Evolutionary conservation across 2,113 vertebrate genomes (phyloP).

Genomic region (Gavia stellata): DNA sequence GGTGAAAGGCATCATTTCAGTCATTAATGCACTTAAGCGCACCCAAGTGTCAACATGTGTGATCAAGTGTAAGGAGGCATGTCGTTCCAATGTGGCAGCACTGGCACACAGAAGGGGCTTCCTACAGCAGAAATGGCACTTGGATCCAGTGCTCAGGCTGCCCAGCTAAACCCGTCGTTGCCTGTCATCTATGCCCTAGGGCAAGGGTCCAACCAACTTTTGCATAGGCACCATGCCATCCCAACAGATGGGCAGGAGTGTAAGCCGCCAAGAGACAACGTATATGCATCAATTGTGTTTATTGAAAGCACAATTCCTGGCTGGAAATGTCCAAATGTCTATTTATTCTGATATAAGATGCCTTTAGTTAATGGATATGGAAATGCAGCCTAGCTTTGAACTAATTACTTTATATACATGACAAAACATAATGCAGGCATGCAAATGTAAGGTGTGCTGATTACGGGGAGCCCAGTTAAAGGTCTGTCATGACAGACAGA

Average conservation of each 20-base stretch:
- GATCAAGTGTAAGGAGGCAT: constrained; percentile 56
- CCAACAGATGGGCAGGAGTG: constrained; percentile 73
- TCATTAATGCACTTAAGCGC: constrained; percentile 60
- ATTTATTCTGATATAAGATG: constrained; percentile 61
- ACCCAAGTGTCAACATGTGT: constrained; percentile 62
- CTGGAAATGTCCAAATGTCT: constrained; percentile 59
- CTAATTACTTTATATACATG: neutral
- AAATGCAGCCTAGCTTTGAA: neutral
- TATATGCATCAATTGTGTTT: constrained; percentile 71
- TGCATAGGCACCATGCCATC: constrained; percentile 73
- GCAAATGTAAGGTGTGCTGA: neutral
- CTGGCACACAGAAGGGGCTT: constrained; percentile 40
- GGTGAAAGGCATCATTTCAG: constrained; percentile 54
- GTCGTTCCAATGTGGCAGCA: constrained; percentile 44
- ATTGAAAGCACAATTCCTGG: constrained; percentile 55
- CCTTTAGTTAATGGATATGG: constrained; percentile 63
- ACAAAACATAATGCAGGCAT: neutral
- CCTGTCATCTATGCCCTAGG: constrained; percentile 73
- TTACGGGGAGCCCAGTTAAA: neutral
- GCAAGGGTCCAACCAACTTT: constrained; percentile 73
- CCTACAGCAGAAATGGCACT: constrained; percentile 61
- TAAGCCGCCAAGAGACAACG: constrained; percentile 71
- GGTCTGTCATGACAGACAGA: neutral
- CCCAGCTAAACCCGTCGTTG: constrained; percentile 63
- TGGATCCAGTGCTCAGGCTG: constrained; percentile 60